Conservation (phyloP, 2,888 invertebrate genomes). For the Cosmia pyralina region DNA sequence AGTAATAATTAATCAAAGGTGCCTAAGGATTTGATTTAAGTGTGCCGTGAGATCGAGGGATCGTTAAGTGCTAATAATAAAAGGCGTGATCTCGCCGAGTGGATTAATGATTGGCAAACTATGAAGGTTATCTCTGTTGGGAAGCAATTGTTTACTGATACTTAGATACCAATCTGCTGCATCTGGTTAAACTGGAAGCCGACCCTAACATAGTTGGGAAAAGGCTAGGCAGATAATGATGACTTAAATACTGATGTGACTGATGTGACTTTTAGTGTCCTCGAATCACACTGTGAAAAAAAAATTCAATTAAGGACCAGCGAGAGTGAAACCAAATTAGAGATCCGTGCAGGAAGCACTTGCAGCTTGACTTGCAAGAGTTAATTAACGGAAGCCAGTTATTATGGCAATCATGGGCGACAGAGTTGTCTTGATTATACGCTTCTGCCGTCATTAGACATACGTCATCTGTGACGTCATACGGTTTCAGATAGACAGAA, state of each 20-base stretch:
- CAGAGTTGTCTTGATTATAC: constrained; percentile 50
- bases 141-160: not conserved
- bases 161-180: not conserved
- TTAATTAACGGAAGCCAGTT: constrained; percentile 51
- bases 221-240: not conserved
- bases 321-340: constrained; percentile 42
- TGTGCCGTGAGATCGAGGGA: not conserved
- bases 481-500: constrained; percentile 19
- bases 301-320: not conserved
- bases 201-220: no score
- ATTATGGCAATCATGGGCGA: constrained; percentile 52
- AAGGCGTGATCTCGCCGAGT: not conserved
- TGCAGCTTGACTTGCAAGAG: constrained; percentile 22
- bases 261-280: no score
- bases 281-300: not conserved
- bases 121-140: not conserved
- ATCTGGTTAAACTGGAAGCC: not conserved
- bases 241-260: not conserved
- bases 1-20: not conserved
- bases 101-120: not conserved
- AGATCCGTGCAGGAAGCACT: constrained; percentile 40
- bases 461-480: constrained; percentile 40
- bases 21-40: constrained; percentile 3
- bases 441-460: constrained; percentile 2
- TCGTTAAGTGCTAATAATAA: not conserved